phyloP scores from a whole-genome alignment of 2,888 invertebrate genomes.

The Chaetogeoica ovagalla region DNA sequence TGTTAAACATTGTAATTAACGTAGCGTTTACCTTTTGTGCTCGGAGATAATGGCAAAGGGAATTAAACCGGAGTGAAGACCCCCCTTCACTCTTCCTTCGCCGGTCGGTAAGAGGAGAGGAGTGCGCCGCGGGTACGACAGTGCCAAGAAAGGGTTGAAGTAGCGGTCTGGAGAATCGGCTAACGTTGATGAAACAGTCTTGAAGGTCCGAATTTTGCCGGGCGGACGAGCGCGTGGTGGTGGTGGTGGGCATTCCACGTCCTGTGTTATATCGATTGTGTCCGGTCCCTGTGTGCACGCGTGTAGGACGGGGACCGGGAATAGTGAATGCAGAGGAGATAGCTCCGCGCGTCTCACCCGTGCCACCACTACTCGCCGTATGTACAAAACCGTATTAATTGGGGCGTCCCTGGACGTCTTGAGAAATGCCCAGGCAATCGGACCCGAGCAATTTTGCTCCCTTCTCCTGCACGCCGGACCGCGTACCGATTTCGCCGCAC shows the following conservation, averaged over 20 bases:
- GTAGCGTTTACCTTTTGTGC: slow-evolving; percentile 53
- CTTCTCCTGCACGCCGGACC: neutral
- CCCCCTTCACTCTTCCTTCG: no score
- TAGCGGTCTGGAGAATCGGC: slow-evolving; percentile 47
- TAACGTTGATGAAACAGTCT: slow-evolving; percentile 52
- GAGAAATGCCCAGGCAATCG: slow-evolving; percentile 53
- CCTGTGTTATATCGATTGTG: slow-evolving; percentile 51
- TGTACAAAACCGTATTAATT: slow-evolving; percentile 43
- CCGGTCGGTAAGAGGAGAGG: neutral
- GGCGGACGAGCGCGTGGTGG: slow-evolving; percentile 24
- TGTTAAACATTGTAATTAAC: slow-evolving; percentile 53
- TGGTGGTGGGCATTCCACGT: slow-evolving; percentile 40
- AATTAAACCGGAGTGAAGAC: slow-evolving; percentile 47
- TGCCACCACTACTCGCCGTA: neutral
- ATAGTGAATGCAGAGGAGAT: slow-evolving; percentile 22
- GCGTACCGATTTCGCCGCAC: neutral
- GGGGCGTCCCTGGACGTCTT: slow-evolving; percentile 53
- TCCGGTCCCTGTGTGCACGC: slow-evolving; percentile 23
- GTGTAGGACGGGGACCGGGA: neutral
- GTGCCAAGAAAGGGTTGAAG: slow-evolving; percentile 48
- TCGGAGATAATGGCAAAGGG: slow-evolving; percentile 52
- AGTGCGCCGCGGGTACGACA: neutral
- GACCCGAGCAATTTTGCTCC: slow-evolving; percentile 46
- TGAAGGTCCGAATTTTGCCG: slow-evolving; percentile 48
- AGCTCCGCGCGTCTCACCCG: slow-evolving; percentile 8